These are phyloP conservation scores for Celastrina argiolus DNA, from an alignment of 2,888 invertebrate genomes.

Conservation along the genomic window DNA sequence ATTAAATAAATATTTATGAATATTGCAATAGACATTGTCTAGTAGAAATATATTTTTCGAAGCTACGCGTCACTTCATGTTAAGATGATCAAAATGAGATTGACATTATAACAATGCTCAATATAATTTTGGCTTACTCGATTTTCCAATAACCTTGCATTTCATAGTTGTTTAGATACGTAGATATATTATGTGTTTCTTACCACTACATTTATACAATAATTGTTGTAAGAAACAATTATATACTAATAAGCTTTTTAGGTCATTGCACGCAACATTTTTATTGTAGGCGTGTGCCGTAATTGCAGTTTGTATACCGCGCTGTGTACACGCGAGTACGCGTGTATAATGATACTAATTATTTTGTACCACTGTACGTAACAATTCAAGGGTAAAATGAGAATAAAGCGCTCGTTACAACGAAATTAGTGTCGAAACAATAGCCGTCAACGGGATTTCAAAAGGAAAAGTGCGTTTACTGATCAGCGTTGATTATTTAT, in stretches of 20 bases:
- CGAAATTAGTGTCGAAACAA: constrained; percentile 26
- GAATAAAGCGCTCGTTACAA: constrained; percentile 34
- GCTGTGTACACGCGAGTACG: constrained; percentile 51
- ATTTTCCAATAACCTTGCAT: neutral
- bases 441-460: neutral
- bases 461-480: constrained; percentile 38
- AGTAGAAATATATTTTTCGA: no score
- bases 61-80: no score
- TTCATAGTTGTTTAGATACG: neutral
- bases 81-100: no score
- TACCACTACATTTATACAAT: constrained; percentile 3
- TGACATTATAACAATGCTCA: neutral
- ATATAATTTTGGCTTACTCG: neutral
- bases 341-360: constrained; percentile 55
- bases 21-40: no score
- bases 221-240: constrained; percentile 16
- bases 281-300: constrained; percentile 46
- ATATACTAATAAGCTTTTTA: constrained; percentile 44
- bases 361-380: constrained; percentile 49
- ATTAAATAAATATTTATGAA: no score
- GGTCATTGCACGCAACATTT: constrained; percentile 52
- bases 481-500: constrained; percentile 73
- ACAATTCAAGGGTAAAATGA: constrained; percentile 54
- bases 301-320: constrained; percentile 56
- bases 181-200: neutral